Evolutionary conservation across 2,113 vertebrate genomes (phyloP).

Genomic region (Colossoma macropomum): DNA sequence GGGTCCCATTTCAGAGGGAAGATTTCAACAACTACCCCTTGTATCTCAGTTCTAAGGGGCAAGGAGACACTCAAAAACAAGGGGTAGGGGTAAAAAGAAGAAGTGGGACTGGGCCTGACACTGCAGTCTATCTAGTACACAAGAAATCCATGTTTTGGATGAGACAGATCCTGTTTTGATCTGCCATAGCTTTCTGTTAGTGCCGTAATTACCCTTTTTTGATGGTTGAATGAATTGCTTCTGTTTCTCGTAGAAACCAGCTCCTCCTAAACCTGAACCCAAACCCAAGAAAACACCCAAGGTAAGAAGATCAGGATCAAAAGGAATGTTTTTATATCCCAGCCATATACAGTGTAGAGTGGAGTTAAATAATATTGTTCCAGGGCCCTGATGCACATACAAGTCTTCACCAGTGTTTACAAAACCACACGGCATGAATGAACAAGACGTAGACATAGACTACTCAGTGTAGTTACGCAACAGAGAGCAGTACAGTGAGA

Average conservation of each 20-base stretch:
- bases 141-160: neutral
- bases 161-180: neutral
- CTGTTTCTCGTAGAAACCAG: conserved; percentile 74
- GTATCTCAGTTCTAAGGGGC: too few relatives aligned
- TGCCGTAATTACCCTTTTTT: neutral
- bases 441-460: too few relatives aligned
- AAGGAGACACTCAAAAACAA: too few relatives aligned
- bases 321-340: neutral
- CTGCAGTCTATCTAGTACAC: neutral
- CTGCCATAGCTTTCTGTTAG: neutral
- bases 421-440: too few relatives aligned
- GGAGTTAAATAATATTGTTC: neutral
- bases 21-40: too few relatives aligned
- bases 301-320: conserved; percentile 63
- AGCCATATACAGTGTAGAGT: neutral
- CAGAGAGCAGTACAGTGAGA: too few relatives aligned
- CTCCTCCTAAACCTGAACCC: conserved; percentile 77
- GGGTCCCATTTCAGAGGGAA: too few relatives aligned
- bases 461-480: too few relatives aligned
- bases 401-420: neutral
- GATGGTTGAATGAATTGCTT: neutral
- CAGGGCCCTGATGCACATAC: too few relatives aligned
- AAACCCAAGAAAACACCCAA: conserved; percentile 83
- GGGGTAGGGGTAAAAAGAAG: too few relatives aligned
- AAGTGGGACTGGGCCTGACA: too few relatives aligned